These are phyloP conservation scores for Tetraodon nigroviridis DNA, from an alignment of 2,113 vertebrate species.

Conservation along the genomic window DNA sequence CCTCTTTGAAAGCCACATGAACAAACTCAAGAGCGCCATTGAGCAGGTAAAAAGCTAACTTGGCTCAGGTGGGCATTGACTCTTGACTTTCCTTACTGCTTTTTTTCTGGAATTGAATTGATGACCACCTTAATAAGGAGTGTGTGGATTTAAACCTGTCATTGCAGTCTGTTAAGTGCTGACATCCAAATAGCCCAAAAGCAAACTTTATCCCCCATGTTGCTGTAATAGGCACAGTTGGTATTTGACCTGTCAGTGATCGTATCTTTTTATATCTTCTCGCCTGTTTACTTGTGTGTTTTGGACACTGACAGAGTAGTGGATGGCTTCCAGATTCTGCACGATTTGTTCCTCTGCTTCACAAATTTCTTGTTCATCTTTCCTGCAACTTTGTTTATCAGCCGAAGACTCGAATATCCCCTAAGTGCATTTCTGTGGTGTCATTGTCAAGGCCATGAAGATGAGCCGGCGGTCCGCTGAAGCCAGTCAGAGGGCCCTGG, in stretches of 20 bases:
- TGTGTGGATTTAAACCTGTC: constrained; percentile 5
- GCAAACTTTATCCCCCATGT: constrained; percentile 1
- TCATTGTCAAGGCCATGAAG: constrained; percentile 93
- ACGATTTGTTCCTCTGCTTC: neutral
- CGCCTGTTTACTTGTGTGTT: constrained; percentile 35
- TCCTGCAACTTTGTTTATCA: constrained; percentile 16
- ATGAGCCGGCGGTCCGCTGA: constrained; percentile 94
- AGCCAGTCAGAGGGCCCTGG: constrained; percentile 88
- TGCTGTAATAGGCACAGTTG: constrained; percentile 30
- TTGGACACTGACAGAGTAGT: constrained; percentile 12
- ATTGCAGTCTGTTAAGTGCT: constrained; percentile 9
- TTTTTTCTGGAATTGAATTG: neutral
- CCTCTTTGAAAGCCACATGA: constrained; percentile 99
- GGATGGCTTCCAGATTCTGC: constrained; percentile 10
- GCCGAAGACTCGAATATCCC: constrained; percentile 33
- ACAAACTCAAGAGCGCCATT: constrained; percentile 95
- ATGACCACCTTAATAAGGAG: neutral
- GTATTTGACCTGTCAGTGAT: constrained; percentile 15
- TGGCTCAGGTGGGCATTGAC: neutral
- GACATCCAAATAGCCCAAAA: constrained; percentile 17
- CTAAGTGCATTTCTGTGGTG: constrained; percentile 42
- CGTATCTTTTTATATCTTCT: constrained; percentile 23
- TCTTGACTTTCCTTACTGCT: neutral
- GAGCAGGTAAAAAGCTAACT: constrained; percentile 80
- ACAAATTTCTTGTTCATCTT: constrained; percentile 15